Evolutionary conservation across 2,113 vertebrate species (phyloP), one percentile per base, ranked within the genome.

Genomic region (Cinclus cinclus): DNA sequence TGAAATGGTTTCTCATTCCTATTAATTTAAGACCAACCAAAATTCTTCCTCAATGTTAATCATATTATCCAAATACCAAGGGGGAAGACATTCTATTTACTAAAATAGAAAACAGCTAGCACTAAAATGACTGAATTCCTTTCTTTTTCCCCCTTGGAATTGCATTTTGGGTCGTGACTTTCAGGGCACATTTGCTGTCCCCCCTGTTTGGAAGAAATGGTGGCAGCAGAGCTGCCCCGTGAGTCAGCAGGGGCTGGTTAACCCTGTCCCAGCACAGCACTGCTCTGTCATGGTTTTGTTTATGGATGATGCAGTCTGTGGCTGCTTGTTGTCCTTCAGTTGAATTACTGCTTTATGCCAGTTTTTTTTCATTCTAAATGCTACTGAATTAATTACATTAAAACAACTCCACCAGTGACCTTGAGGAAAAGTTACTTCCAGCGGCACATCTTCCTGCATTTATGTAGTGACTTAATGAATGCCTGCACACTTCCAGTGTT

Each of bases 351-450:
- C 68, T 81, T 81, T 58, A 24, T 79, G 67, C 69, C 58, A 58
- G 4, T 19, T 58, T n/a, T 77, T 77, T 90, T 69, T 62, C 18
- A 39, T 63, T 86, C 47, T 50, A 42, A 65, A 86, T 64, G 63
- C 85, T 81, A 1, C 50, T 83, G 89, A 91, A 85, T 95, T 91
- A 94, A 85, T 91, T 49, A 64, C 46, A 24, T 83, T 74, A 8
- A 69, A 93, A 46, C 60, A 77, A 27, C 87, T 93, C 87, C 59
- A n/a, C 24, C 17, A 16, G 31, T 71, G 96, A 95, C 94, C 94
- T 96, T 94, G 93, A 95, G 75, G 50, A 83, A 8, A 67, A 83
- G 69, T 47, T 71, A 25, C 58, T 93, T 90, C 87, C 68, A 94
- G 82, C 50, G 39, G 65, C 0, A 0, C 24, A 70, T 59, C 78